Evolutionary conservation across 2,113 vertebrate species (phyloP), one percentile per base, ranked within the genome.

Genomic region (Camarhynchus parvulus): DNA sequence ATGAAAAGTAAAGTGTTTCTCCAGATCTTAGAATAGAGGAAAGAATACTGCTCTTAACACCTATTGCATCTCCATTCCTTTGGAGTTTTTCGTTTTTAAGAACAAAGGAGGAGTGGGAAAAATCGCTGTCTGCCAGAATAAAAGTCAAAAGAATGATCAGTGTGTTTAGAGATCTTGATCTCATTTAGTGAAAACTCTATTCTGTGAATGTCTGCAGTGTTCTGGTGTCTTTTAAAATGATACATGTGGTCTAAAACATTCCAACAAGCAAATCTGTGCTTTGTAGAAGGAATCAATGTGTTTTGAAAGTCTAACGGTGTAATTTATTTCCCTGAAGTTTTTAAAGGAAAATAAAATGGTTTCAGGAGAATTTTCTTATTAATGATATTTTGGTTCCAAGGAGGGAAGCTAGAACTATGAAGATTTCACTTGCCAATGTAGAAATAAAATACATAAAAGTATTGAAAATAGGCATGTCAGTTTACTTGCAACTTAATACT

Each of bases 291-390:
- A 83, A 50, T 77, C 77, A 42, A 41, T 77, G 53, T 76, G 49
- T 89, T 92, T 89, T 74, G 63, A 62, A 92, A 89, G n/a, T 31
- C 39, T 68, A 14, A 86, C 0, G 0, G n/a, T 66, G 20, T 67
- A 74, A 87, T 87, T 92, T 90, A 77, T 91, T 96, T 87, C 33
- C 62, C 59, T 53, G 28, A 76, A 83, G 31, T 73, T 80, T 86
- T 89, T 37, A 86, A 92, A 83, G 42, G 37, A 91, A 78, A 63
- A 46, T 53, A 42, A 91, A 88, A 88, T 74, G 17, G 13, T 68
- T 94, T 95, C 66, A 47, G 30, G 62, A 89, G 69, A 91, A 67
- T 44, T 67, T 87, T 66, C 22, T 69, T 91, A 44, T 37, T 84
- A 53, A 50, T 37, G 13, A 35, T 82, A 27, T 52, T 91, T 89